Percentiles rank a stretch among this genome's conserved stretches.
These are phyloP conservation scores for Drosophila trapezifrons DNA, from an alignment of 1,140 invertebrate genomes.

Conservation along the genomic window DNA sequence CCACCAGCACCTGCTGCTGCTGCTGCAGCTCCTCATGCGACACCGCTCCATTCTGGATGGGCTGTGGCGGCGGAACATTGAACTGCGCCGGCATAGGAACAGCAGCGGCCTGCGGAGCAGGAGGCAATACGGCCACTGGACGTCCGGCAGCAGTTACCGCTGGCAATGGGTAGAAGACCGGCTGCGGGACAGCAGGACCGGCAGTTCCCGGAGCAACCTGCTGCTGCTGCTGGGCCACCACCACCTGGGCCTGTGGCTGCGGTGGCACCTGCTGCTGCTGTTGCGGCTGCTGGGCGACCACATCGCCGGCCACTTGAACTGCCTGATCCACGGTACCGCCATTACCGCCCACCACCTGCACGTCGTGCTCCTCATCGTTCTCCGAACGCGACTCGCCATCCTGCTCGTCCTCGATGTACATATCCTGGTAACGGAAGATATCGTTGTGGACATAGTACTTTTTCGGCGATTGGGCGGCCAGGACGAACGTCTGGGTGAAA, in stretches of 20 bases:
- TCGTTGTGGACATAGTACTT: slow-evolving; percentile 99
- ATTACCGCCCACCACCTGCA: slow-evolving; percentile 52
- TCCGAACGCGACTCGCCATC: slow-evolving; percentile 87
- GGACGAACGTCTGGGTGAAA: slow-evolving; percentile 98
- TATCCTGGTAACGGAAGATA: slow-evolving; percentile 97
- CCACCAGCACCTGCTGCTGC: slow-evolving; percentile 62
- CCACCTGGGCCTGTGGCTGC: slow-evolving; percentile 63
- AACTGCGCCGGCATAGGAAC: slow-evolving; percentile 81
- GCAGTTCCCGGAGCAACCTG: slow-evolving; percentile 52
- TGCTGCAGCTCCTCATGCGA: slow-evolving; percentile 77
- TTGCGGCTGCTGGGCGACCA: slow-evolving; percentile 28
- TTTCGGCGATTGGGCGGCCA: slow-evolving; percentile 96
- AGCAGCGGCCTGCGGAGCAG: slow-evolving; percentile 68
- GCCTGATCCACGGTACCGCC: slow-evolving; percentile 56
- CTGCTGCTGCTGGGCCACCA: slow-evolving; percentile 52
- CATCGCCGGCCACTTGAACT: slow-evolving; percentile 58
- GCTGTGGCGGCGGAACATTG: slow-evolving; percentile 67
- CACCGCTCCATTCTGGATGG: slow-evolving; percentile 78
- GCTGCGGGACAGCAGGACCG: slow-evolving; percentile 51
- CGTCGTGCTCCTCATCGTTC: slow-evolving; percentile 86
- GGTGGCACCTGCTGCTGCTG: slow-evolving; percentile 54
- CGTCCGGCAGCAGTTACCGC: slow-evolving; percentile 69
- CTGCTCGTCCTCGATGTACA: slow-evolving; percentile 85
- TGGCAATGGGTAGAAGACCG: slow-evolving; percentile 81
- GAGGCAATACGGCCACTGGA: slow-evolving; percentile 68